phyloP scores from a whole-genome alignment of 1,140 invertebrate species.

The Plodia interpunctella region DNA sequence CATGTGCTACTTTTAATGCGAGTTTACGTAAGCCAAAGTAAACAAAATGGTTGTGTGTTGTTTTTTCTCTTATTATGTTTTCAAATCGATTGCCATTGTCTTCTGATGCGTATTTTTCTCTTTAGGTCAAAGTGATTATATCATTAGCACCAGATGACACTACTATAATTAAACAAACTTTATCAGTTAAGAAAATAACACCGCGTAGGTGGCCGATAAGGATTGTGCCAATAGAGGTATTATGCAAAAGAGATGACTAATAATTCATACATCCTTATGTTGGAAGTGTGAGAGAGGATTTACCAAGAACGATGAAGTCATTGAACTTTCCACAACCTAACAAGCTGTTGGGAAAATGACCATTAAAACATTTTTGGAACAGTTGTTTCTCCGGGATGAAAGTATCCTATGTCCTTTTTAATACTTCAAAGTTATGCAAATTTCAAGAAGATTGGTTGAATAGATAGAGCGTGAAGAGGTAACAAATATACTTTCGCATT shows the following conservation, averaged over 20 bases:
- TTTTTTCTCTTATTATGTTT: background rate
- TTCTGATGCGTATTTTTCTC: too few relatives aligned
- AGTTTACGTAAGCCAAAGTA: background rate
- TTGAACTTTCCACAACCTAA: conserved; percentile 57
- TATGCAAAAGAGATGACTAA: conserved; percentile 5
- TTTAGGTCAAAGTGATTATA: background rate
- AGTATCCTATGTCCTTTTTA: too few relatives aligned
- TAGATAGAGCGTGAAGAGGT: too few relatives aligned
- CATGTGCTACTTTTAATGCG: background rate
- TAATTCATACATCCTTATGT: background rate
- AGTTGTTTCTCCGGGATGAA: too few relatives aligned
- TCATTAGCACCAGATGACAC: background rate
- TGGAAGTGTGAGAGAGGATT: background rate
- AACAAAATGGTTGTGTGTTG: background rate
- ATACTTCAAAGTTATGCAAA: too few relatives aligned
- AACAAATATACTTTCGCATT: too few relatives aligned
- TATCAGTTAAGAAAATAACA: background rate
- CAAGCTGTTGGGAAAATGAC: conserved; percentile 23
- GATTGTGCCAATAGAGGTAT: background rate
- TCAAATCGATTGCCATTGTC: too few relatives aligned
- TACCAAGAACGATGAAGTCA: conserved; percentile 25
- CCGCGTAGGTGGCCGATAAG: conserved; percentile 13
- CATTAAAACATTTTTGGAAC: too few relatives aligned
- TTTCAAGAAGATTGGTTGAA: too few relatives aligned
- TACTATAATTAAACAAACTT: background rate